phyloP scores from a whole-genome alignment of 2,113 vertebrate genomes.

The Cyprinus carpio region DNA sequence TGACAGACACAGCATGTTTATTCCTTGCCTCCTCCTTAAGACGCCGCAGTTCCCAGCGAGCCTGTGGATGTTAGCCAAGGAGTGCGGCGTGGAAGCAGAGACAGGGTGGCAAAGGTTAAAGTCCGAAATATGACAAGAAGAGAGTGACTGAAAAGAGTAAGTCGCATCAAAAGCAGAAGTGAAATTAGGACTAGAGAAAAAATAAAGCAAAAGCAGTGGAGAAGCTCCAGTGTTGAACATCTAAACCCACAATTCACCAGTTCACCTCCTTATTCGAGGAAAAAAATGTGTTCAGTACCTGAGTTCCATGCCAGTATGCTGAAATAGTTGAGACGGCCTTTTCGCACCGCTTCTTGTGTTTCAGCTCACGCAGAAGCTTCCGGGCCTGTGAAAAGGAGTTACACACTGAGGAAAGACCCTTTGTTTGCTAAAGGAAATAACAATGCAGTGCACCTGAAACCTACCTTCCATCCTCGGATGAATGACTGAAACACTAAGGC shows the following conservation, averaged over 20 bases:
- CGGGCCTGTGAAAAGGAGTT: slow-evolving; percentile 77
- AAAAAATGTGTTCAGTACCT: slow-evolving; percentile 75
- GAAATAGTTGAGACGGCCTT: slow-evolving; percentile 91
- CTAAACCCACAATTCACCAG: neutral
- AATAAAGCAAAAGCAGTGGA: slow-evolving; percentile 31
- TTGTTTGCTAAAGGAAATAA: neutral
- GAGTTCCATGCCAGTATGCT: slow-evolving; percentile 92
- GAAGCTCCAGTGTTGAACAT: neutral
- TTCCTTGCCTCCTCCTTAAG: slow-evolving; percentile 95
- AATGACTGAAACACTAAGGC: slow-evolving; percentile 90
- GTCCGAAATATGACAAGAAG: slow-evolving; percentile 53
- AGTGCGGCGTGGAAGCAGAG: slow-evolving; percentile 74
- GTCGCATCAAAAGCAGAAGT: slow-evolving; percentile 39
- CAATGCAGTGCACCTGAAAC: slow-evolving; percentile 44
- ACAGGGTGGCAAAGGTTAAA: slow-evolving; percentile 67
- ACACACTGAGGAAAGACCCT: neutral
- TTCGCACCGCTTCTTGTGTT: slow-evolving; percentile 88
- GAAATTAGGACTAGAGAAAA: slow-evolving; percentile 37
- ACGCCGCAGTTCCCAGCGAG: slow-evolving; percentile 92
- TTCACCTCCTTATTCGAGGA: neutral
- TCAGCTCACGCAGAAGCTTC: slow-evolving; percentile 89
- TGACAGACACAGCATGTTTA: slow-evolving; percentile 96
- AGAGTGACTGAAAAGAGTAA: slow-evolving; percentile 44
- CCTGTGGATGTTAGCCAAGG: slow-evolving; percentile 77
- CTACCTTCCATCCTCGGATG: slow-evolving; percentile 95